Conservation (phyloP, 2,797 vertebrate genomes). For the Gymnopithys bicolor region DNA sequence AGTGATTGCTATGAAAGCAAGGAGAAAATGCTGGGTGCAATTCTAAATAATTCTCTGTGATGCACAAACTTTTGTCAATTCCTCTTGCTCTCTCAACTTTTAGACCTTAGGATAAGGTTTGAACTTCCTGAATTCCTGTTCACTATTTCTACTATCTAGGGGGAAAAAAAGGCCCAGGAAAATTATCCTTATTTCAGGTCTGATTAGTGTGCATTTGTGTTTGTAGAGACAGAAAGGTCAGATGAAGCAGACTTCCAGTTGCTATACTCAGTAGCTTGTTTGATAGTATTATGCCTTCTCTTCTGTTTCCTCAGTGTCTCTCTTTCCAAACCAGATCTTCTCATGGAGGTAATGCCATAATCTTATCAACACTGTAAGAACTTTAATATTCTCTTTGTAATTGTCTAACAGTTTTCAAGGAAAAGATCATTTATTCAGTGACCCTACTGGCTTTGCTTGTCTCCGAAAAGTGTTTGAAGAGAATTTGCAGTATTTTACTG, state of each 20-base stretch:
- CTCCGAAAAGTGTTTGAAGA: neutral
- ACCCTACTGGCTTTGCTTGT: neutral
- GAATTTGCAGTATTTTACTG: neutral
- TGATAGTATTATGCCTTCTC: neutral
- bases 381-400: neutral
- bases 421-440: neutral
- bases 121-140: neutral
- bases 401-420: neutral
- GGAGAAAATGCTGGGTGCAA: neutral
- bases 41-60: neutral
- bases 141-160: neutral
- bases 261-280: neutral
- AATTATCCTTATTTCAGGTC: neutral
- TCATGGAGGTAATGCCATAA: neutral
- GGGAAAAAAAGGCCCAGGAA: neutral
- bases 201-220: neutral
- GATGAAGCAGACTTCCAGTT: neutral
- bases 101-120: neutral
- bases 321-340: constrained; percentile 22
- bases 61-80: neutral
- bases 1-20: neutral
- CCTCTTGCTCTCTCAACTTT: neutral
- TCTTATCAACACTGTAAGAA: neutral
- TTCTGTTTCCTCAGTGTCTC: neutral
- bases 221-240: neutral